Conservation (phyloP, 2,113 vertebrate species). For the Anoplopoma fimbria region DNA sequence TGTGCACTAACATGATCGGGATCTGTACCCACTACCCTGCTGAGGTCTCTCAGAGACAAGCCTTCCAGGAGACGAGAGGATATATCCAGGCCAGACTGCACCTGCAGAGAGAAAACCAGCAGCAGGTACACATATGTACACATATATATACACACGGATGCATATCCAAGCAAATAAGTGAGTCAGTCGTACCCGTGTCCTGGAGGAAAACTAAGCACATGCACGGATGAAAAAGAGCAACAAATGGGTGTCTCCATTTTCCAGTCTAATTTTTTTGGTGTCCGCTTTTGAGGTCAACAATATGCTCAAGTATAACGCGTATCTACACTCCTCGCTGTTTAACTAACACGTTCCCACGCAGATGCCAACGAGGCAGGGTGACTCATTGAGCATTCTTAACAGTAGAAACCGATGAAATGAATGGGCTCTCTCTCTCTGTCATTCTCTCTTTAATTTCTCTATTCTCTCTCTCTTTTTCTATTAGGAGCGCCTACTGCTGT, state of each 20-base stretch:
- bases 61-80: constrained; percentile 96
- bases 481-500: constrained; percentile 96
- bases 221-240: constrained; percentile 66
- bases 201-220: constrained; percentile 14
- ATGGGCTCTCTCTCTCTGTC: constrained; percentile 40
- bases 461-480: constrained; percentile 40
- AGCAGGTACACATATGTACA: constrained; percentile 86
- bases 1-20: constrained; percentile 96
- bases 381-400: constrained; percentile 69
- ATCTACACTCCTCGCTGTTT: constrained; percentile 53
- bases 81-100: constrained; percentile 96
- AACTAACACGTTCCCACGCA: constrained; percentile 76
- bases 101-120: constrained; percentile 95
- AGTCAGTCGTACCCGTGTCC: neutral
- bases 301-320: constrained; percentile 70
- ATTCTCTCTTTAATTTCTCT: constrained; percentile 38
- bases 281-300: constrained; percentile 67
- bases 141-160: neutral
- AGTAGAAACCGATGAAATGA: constrained; percentile 62
- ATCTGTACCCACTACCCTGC: constrained; percentile 97
- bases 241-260: constrained; percentile 56
- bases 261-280: constrained; percentile 56
- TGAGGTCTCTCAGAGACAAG: constrained; percentile 97
- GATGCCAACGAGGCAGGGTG: constrained; percentile 63
- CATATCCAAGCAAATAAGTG: constrained; percentile 30